Base-by-base conservation (phyloP, 2,888 invertebrate genomes). In the Camptogramma bilineatum region DNA sequence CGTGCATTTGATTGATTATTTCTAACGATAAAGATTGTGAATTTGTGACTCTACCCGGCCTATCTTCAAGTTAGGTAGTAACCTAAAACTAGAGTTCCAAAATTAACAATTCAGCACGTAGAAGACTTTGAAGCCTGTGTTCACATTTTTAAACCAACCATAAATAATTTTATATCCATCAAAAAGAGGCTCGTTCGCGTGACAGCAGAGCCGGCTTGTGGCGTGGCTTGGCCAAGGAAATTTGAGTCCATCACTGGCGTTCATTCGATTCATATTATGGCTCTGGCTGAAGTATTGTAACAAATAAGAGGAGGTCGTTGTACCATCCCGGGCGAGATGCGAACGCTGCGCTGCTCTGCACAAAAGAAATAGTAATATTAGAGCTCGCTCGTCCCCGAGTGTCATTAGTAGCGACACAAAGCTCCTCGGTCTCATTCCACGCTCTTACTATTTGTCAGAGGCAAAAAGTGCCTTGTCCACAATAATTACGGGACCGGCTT, bases 291-390 rank as follows among this genome's bases (percentile, higher is more conserved):
- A 87, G 87, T 88, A 90, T 88, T 88, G 89, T 88, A 88, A 88
- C 89, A 89, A 89, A 89, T 88, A 86, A 88, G 84, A 83, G 84
- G 83, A 87, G 92, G 90, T 91, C 91, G 87, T 82, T 87, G 92
- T 83, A 85, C 91, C 80, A 80, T 81, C 83, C 76, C 78, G 75
- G 56, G 77, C 76, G 77, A 81, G 83, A 81, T 80, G 83, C 83
- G 85, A 81, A 81, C 84, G 83, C 83, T 83, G 82, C 83, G 83
- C 82, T 80, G 84, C 85, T 82, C 82, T 83, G 83, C 83, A 90
- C 90, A 91, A 91, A 91, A 91, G 91, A 91, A 91, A 90, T 91
- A 90, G 90, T 91, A 88, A 91, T 91, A 89, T 90, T 89, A 89
- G 88, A 91, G 86, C 84, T 80, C 83, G 86, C 77, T 84, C 81